phyloP scores from a whole-genome alignment of 2,888 invertebrate species.

The Malacosoma neustria region DNA sequence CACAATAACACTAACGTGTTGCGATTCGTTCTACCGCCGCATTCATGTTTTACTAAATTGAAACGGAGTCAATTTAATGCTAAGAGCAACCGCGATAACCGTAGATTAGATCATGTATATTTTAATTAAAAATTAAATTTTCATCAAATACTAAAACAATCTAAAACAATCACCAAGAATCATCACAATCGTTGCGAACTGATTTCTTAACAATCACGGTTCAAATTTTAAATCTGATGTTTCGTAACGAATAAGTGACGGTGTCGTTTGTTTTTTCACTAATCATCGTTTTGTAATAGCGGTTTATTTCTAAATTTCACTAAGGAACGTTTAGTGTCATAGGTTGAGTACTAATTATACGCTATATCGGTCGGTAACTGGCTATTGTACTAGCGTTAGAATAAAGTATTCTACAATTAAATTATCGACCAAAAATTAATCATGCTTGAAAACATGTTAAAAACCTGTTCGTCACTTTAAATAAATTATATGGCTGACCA shows the following conservation, averaged over 20 bases:
- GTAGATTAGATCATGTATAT: conserved; percentile 70
- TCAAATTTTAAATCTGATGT: conserved; percentile 3
- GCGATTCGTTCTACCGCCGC: conserved; percentile 66
- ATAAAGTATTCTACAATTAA: too few relatives aligned
- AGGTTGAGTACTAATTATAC: too few relatives aligned
- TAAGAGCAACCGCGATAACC: conserved; percentile 69
- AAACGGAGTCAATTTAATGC: conserved; percentile 73
- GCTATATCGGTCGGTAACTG: too few relatives aligned
- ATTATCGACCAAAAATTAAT: too few relatives aligned
- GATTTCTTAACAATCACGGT: conserved; percentile 54
- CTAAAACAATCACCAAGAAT: conserved; percentile 17
- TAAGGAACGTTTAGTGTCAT: conserved; percentile 29
- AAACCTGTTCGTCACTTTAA: too few relatives aligned
- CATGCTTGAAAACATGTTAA: too few relatives aligned
- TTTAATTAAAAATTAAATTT: conserved; percentile 72
- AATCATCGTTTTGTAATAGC: not conserved
- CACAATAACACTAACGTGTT: conserved; percentile 71
- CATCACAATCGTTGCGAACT: conserved; percentile 57
- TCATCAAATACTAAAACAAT: conserved; percentile 55
- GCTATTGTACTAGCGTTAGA: too few relatives aligned
- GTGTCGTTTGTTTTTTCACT: not conserved
- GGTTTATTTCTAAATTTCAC: conserved; percentile 17
- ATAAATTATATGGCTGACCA: too few relatives aligned
- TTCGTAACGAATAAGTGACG: not conserved
- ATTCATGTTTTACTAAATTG: conserved; percentile 71